Evolutionary conservation across 2,113 vertebrate species (phyloP), one percentile per base, ranked within the genome.

Genomic region (Anguilla japonica): DNA sequence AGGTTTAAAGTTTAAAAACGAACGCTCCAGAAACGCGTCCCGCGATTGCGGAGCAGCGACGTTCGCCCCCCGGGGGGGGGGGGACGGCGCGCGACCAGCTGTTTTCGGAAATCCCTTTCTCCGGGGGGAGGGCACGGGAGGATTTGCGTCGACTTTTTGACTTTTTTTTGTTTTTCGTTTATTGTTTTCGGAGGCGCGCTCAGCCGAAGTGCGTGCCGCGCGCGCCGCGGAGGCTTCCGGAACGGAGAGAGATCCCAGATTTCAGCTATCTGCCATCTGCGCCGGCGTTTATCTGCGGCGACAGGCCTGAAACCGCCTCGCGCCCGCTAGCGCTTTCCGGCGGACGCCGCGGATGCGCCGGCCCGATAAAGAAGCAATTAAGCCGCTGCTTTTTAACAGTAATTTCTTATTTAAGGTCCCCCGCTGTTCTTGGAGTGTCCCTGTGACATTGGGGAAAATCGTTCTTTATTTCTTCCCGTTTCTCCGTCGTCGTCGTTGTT

Each of bases 331-430:
- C 29, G 26, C 29, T 75, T 34, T 34, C 71, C n/a, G 1, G n/a
- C n/a, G 9, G 9, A 34, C n/a, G 71, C 13, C n/a, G 29, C 6
- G 71, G 71, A 75, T 75, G 71, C 26, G 46, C 50, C 13, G 60
- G 53, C 40, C 81, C 82, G 84, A 89, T 88, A 91, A 89, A 89
- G 84, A 92, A 90, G 87, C 50, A 88, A 92, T 92, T 90, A 90
- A 67, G 41, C 82, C 83, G 71, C 85, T 82, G 80, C 89, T 85
- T 88, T 26, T 79, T 79, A 75, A 34, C 11, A 86, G 88, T 67
- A 87, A 88, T 89, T 87, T 79, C 60, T 85, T 88, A 83, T 88
- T 90, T 88, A 80, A 41, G 81, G 56, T 22, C 88, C 81, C 87
- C 50, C 16, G 11, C 8, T 41, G 41, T 60, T 86, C 84, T 41